A percentile compares a stretch with the other conserved stretches of the same genome.
Evolutionary conservation across 2,113 vertebrate genomes (phyloP).

Genomic region (Hipposideros armiger): DNA sequence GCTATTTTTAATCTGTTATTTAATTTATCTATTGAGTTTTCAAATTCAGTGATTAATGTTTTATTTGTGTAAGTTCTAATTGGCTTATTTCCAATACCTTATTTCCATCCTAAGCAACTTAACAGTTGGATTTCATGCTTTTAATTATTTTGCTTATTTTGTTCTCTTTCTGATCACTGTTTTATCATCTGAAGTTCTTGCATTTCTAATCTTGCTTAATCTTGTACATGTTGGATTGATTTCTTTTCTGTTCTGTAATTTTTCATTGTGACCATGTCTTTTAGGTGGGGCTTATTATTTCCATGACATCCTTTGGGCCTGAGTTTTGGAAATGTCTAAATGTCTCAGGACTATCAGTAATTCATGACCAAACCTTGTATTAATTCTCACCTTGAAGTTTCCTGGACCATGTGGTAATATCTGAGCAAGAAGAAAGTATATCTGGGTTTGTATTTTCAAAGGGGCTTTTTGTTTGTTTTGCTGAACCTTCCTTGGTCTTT

Average conservation of each 20-base stretch:
- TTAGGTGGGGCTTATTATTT: background rate
- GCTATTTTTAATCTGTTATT: background rate
- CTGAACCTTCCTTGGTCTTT: background rate
- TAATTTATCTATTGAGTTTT: background rate
- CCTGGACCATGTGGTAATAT: background rate
- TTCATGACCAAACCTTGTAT: background rate
- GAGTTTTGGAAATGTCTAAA: background rate
- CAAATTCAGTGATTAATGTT: background rate
- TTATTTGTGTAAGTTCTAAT: background rate
- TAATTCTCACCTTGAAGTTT: background rate
- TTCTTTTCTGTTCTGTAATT: background rate
- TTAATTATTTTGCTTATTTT: background rate
- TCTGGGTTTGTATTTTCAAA: background rate
- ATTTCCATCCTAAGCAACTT: constrained; percentile 3
- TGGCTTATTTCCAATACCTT: background rate
- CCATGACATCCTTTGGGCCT: background rate
- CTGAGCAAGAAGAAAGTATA: background rate
- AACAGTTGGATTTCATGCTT: background rate
- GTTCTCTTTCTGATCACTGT: background rate
- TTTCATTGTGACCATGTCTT: background rate
- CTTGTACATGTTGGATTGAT: background rate
- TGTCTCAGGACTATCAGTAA: background rate
- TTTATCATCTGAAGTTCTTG: background rate
- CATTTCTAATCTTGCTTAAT: background rate
- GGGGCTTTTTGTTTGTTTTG: background rate